Evolutionary conservation across 2,113 vertebrate genomes (phyloP), one percentile per base, ranked within the genome.

Genomic region (Heptranchias perlo): DNA sequence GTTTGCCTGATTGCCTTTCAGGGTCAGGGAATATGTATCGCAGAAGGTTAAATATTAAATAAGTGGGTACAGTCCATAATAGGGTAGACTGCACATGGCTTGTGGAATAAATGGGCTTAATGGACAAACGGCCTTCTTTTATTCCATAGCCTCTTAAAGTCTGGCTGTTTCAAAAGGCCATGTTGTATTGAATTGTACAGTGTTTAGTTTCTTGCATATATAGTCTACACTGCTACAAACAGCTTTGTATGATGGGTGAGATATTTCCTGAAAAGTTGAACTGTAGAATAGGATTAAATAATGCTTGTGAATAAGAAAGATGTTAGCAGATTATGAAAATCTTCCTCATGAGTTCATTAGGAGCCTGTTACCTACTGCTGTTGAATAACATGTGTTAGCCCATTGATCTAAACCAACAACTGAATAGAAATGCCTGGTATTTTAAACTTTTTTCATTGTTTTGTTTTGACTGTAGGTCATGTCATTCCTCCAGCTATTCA

Each of bases 401-500:
- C 11, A 44, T 82, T 82, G 78, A 82, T 44, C 39, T 82, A 21
- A 82, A 82, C 39, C 18, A 44, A n/a, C n/a, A 21, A 39, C n/a
- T 82, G 76, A 82, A 82, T 21, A 82, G 76, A 82, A 82, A 82
- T 94, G 44, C 62, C 93, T 69, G 25, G 44, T 65, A 49, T 95
- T 67, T 64, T 69, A 69, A 94, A 95, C 25, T 25, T 69, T 1
- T 95, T 49, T 65, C 16, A 4, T 13, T 16, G 31, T 49, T 73
- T 94, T 95, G 47, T 16, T 95, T 95, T 52, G 21, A 49, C 28
- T 95, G 62, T 39, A 95, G 94, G 94, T 95, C 65, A 25, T 16
- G 28, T 25, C 44, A 69, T 95, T 95, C 94, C 94, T 14, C 94
- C 94, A 95, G 25, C 44, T 73, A 52, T 69, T 95, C 94, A 95